Percentiles rank a stretch among this genome's conserved stretches.
These are phyloP conservation scores for Sipunculus nudus DNA, from an alignment of 2,888 invertebrate genomes.

Conservation along the genomic window DNA sequence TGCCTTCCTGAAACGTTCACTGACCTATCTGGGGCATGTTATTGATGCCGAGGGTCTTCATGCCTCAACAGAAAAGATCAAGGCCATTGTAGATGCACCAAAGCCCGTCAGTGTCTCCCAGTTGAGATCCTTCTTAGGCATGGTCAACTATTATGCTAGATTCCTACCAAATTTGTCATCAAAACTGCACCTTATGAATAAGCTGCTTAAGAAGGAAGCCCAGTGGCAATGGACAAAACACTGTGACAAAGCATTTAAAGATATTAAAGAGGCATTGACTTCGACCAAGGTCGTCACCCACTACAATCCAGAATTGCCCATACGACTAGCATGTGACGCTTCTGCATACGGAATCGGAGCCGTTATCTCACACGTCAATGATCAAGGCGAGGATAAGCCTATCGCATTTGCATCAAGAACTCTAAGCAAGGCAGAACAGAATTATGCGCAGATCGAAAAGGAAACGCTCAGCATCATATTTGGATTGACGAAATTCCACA, in stretches of 20 bases:
- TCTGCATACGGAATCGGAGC: slow-evolving; percentile 55
- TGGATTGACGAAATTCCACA: slow-evolving; percentile 62
- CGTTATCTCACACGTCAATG: slow-evolving; percentile 42
- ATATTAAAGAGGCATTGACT: background rate
- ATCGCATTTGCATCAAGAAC: slow-evolving; percentile 65
- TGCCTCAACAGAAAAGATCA: background rate
- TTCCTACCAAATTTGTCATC: background rate
- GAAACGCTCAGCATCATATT: slow-evolving; percentile 62
- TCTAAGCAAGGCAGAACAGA: slow-evolving; percentile 59
- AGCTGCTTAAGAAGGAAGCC: background rate
- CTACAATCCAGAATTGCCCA: slow-evolving; percentile 46
- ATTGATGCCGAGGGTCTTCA: background rate
- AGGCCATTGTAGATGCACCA: background rate
- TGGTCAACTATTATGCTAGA: background rate
- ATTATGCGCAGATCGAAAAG: slow-evolving; percentile 61
- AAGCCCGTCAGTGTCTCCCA: background rate
- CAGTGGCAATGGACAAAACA: background rate
- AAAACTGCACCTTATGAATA: background rate
- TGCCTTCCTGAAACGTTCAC: background rate
- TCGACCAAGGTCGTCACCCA: slow-evolving; percentile 42
- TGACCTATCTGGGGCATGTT: background rate
- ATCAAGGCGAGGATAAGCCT: slow-evolving; percentile 61
- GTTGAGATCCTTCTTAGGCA: background rate
- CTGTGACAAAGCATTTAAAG: slow-evolving; percentile 1
- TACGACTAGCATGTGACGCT: slow-evolving; percentile 62